Evolutionary conservation across 2,113 vertebrate species (phyloP).

Genomic region (Podarcis raffonei): DNA sequence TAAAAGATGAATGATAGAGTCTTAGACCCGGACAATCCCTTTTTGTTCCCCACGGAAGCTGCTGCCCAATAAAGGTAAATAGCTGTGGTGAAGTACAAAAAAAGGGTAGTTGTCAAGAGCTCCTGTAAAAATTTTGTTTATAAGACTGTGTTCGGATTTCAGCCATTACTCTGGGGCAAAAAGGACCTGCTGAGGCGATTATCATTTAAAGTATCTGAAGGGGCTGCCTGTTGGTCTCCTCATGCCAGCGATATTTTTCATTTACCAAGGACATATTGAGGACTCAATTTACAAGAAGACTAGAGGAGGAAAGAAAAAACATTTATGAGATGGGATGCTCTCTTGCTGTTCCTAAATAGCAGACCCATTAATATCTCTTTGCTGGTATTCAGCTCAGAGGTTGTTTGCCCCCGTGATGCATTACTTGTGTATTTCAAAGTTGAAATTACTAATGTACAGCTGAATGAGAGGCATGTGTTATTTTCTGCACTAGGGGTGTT

Average conservation of each 20-base stretch:
- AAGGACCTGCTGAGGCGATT: conserved; percentile 27
- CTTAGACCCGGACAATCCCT: conserved; percentile 40
- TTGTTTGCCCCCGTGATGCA: conserved; percentile 29
- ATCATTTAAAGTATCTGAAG: conserved; percentile 43
- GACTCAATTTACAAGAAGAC: conserved; percentile 30
- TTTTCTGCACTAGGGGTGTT: background rate
- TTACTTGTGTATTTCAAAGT: conserved; percentile 41
- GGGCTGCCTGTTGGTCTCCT: conserved; percentile 34
- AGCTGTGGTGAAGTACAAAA: conserved; percentile 19
- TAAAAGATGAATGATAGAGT: conserved; percentile 66
- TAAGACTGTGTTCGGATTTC: conserved; percentile 27
- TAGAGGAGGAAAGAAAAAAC: background rate
- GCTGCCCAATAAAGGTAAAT: conserved; percentile 55
- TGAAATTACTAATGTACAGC: conserved; percentile 24
- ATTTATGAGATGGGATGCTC: conserved; percentile 41
- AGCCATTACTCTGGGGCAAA: conserved; percentile 26
- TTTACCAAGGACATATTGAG: conserved; percentile 48
- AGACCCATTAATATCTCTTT: conserved; percentile 56
- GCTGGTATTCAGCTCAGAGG: conserved; percentile 31
- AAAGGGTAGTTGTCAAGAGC: conserved; percentile 38
- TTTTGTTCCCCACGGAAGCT: conserved; percentile 25
- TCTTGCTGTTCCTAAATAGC: conserved; percentile 56
- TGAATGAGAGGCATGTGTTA: conserved; percentile 22
- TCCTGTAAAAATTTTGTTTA: conserved; percentile 23
- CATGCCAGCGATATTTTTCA: conserved; percentile 41